These are phyloP conservation scores for Daboia siamensis DNA, from an alignment of 2,113 vertebrate species.

Conservation along the genomic window DNA sequence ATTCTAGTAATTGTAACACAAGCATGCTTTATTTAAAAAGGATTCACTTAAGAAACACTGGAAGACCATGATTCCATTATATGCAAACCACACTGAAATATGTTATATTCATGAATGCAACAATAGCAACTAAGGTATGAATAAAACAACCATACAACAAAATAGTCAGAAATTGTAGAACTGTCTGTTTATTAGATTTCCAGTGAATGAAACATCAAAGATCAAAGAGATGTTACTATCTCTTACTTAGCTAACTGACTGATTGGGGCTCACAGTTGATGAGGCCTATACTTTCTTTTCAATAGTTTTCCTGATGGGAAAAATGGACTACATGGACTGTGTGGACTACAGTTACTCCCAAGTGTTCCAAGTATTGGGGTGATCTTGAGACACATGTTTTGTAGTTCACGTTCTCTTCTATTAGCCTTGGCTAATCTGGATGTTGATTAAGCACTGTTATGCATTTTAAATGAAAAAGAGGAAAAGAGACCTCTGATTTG, in stretches of 20 bases:
- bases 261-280: background rate
- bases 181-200: background rate
- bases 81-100: conserved; percentile 25
- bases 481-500: background rate
- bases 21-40: conserved; percentile 45
- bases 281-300: background rate
- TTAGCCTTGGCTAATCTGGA: background rate
- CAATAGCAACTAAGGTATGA: background rate
- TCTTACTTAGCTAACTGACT: background rate
- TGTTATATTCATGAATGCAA: conserved; percentile 16
- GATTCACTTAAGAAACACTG: conserved; percentile 29
- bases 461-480: background rate
- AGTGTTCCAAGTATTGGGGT: background rate
- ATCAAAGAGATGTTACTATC: background rate
- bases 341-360: background rate
- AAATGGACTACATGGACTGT: background rate
- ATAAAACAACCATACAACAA: background rate
- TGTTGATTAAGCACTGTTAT: background rate
- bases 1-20: conserved; percentile 48
- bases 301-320: background rate
- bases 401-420: background rate
- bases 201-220: background rate
- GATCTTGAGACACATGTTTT: background rate
- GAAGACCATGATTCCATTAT: conserved; percentile 17
- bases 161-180: background rate